These are phyloP conservation scores for Frankliniella intonsa DNA, from an alignment of 2,888 invertebrate genomes.

Conservation along the genomic window DNA sequence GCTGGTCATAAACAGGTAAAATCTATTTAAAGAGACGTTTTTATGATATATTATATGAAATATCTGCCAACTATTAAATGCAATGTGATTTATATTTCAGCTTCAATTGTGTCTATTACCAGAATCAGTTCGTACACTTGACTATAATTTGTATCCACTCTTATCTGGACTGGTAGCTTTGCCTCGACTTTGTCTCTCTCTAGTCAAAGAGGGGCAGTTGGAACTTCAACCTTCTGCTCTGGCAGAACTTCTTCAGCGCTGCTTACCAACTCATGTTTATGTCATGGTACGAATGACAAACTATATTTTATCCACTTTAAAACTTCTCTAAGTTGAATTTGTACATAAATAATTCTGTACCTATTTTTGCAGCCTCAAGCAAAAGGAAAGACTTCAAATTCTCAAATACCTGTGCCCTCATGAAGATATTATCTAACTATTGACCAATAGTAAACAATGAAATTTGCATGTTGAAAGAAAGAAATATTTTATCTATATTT, in stretches of 20 bases:
- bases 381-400: slow-evolving; percentile 39
- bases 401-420: slow-evolving; percentile 30
- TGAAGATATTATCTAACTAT: not conserved
- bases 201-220: slow-evolving; percentile 47
- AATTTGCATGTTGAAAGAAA: not conserved
- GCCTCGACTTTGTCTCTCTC: slow-evolving; percentile 53
- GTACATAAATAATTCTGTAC: slow-evolving; percentile 32
- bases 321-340: slow-evolving; percentile 27
- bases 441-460: too few relatives aligned
- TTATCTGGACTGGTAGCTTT: slow-evolving; percentile 68
- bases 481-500: not conserved
- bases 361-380: slow-evolving; percentile 42
- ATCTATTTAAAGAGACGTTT: slow-evolving; percentile 11
- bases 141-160: slow-evolving; percentile 76
- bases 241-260: slow-evolving; percentile 53
- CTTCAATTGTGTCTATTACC: slow-evolving; percentile 53
- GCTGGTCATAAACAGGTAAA: slow-evolving; percentile 84
- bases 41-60: slow-evolving; percentile 7
- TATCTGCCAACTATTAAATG: slow-evolving; percentile 24
- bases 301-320: slow-evolving; percentile 38
- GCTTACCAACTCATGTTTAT: slow-evolving; percentile 60
- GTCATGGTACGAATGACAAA: slow-evolving; percentile 52
- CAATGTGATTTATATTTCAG: slow-evolving; percentile 40
- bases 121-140: slow-evolving; percentile 55
- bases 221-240: slow-evolving; percentile 35